Evolutionary conservation across 2,888 invertebrate species (phyloP).

Genomic region (Drosophila diplacantha): DNA sequence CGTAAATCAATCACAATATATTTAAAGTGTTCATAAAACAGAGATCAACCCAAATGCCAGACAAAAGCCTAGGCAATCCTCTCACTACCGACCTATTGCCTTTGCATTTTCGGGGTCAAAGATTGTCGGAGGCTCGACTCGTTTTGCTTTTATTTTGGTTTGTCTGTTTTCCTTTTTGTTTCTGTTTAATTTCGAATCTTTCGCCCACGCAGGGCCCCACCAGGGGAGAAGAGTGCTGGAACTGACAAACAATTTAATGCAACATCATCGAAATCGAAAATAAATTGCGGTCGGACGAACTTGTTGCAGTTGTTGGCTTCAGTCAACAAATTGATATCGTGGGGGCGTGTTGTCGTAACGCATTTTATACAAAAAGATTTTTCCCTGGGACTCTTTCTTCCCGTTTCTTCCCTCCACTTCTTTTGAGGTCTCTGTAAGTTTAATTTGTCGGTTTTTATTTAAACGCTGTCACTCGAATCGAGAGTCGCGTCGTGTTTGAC

Average conservation of each 20-base stretch:
- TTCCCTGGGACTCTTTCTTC: slow-evolving; percentile 6
- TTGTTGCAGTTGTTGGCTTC: slow-evolving; percentile 67
- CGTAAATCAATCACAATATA: slow-evolving; percentile 20
- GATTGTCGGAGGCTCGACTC: slow-evolving; percentile 46
- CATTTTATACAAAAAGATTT: slow-evolving; percentile 50
- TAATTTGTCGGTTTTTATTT: slow-evolving; percentile 65
- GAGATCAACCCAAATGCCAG: slow-evolving; percentile 35
- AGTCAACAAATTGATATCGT: slow-evolving; percentile 53
- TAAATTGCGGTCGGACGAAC: slow-evolving; percentile 49
- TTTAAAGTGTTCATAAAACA: slow-evolving; percentile 28
- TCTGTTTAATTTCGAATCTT: slow-evolving; percentile 30
- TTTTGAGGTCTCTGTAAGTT: slow-evolving; percentile 35
- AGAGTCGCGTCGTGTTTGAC: slow-evolving; percentile 58
- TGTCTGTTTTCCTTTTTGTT: slow-evolving; percentile 19
- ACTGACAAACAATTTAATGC: slow-evolving; percentile 55
- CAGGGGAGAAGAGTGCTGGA: slow-evolving; percentile 32
- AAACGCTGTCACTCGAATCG: slow-evolving; percentile 61
- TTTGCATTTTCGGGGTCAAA: slow-evolving; percentile 59
- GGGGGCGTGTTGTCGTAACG: slow-evolving; percentile 61
- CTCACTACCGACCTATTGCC: slow-evolving; percentile 62
- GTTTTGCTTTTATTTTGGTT: slow-evolving; percentile 30
- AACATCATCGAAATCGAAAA: slow-evolving; percentile 59
- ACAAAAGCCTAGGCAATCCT: slow-evolving; percentile 43
- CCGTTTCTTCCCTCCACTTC: slow-evolving; percentile 10
- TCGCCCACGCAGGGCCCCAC: slow-evolving; percentile 46